Evolutionary conservation across 2,113 vertebrate genomes (phyloP).

Genomic region (Oreochromis aureus): DNA sequence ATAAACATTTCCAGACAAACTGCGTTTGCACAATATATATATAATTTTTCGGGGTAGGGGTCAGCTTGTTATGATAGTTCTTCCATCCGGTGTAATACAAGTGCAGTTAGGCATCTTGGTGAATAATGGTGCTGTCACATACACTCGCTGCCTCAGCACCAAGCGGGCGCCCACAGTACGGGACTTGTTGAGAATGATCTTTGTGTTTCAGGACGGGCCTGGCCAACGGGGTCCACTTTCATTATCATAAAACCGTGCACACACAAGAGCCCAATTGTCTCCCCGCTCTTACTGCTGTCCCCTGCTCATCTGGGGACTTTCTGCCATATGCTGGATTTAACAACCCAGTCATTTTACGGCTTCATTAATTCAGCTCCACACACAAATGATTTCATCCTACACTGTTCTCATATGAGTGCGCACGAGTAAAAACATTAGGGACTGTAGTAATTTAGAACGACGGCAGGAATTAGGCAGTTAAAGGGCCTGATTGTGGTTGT

Average conservation of each 20-base stretch:
- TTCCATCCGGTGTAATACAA: slow-evolving; percentile 34
- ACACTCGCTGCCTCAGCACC: slow-evolving; percentile 65
- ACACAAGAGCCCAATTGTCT: slow-evolving; percentile 57
- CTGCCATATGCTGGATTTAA: slow-evolving; percentile 30
- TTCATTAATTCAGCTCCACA: slow-evolving; percentile 11
- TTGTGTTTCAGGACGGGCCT: slow-evolving; percentile 44
- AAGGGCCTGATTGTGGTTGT: neutral
- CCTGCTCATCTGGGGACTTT: slow-evolving; percentile 39
- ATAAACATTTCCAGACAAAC: neutral
- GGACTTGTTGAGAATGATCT: slow-evolving; percentile 55
- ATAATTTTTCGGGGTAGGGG: neutral
- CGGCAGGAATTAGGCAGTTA: neutral
- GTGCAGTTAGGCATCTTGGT: slow-evolving; percentile 59
- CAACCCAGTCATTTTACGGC: slow-evolving; percentile 8
- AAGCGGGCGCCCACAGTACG: slow-evolving; percentile 49
- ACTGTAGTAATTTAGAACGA: neutral
- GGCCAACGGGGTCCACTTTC: slow-evolving; percentile 36
- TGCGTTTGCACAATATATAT: neutral
- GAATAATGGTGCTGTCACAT: slow-evolving; percentile 70
- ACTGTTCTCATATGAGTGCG: neutral
- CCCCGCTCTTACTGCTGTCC: slow-evolving; percentile 4
- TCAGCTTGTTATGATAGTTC: slow-evolving; percentile 13
- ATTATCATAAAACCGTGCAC: slow-evolving; percentile 50
- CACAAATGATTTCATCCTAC: neutral
- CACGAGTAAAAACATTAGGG: neutral